These are phyloP conservation scores for Dryadula phaetusa DNA, from an alignment of 2,888 invertebrate genomes.

Conservation along the genomic window DNA sequence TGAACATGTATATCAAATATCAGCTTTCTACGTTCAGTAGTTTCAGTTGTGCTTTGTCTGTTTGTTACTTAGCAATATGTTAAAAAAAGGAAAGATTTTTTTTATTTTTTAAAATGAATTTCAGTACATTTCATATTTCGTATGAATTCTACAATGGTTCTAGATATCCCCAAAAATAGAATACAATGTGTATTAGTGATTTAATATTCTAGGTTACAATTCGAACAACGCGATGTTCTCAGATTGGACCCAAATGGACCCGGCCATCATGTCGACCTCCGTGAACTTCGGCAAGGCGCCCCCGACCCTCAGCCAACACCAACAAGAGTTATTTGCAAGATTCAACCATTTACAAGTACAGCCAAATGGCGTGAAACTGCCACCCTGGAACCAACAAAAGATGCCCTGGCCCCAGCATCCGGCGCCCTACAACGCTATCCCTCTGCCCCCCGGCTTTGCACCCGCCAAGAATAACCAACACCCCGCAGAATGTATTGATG, in stretches of 20 bases:
- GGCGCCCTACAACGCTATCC: constrained; percentile 59
- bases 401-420: constrained; percentile 50
- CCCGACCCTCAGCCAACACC: constrained; percentile 57
- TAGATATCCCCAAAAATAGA: too few species aligned
- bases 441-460: constrained; percentile 79
- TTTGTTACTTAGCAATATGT: too few species aligned
- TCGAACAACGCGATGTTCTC: constrained; percentile 80
- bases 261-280: constrained; percentile 93
- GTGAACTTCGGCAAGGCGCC: constrained; percentile 79
- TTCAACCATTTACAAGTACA: constrained; percentile 68
- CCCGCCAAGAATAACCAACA: constrained; percentile 69
- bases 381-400: constrained; percentile 49
- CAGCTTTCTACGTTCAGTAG: too few species aligned
- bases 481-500: constrained; percentile 81
- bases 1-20: too few species aligned
- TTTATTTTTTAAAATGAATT: too few species aligned
- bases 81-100: too few species aligned
- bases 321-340: constrained; percentile 73
- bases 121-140: too few species aligned
- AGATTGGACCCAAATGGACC: constrained; percentile 97
- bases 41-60: too few species aligned
- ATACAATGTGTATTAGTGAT: background rate
- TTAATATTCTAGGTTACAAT: constrained; percentile 61
- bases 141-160: too few species aligned
- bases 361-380: constrained; percentile 50